Conservation (phyloP, 2,888 invertebrate genomes). For the Desoria tigrina region DNA sequence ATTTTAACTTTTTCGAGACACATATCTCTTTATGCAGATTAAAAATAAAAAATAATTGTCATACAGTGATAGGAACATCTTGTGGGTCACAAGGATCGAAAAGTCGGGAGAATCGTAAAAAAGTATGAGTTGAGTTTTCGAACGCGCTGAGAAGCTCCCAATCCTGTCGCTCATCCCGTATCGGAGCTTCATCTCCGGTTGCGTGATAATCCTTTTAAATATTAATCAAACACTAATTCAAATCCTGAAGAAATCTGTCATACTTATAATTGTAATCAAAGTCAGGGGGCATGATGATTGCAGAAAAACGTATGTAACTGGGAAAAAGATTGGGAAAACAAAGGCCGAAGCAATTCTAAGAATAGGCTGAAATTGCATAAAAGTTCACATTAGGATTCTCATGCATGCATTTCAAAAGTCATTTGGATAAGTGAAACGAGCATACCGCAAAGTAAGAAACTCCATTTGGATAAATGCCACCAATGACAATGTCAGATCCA, state of each 20-base stretch:
- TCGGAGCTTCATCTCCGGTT: slow-evolving; percentile 51
- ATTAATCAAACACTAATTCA: neutral
- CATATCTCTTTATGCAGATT: neutral
- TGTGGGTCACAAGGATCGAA: slow-evolving; percentile 56
- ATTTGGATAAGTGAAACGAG: slow-evolving; percentile 7
- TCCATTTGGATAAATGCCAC: slow-evolving; percentile 46
- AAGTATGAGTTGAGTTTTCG: slow-evolving; percentile 56
- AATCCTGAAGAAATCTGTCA: neutral
- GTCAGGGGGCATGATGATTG: neutral
- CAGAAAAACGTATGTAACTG: neutral
- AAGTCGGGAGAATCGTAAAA: slow-evolving; percentile 54
- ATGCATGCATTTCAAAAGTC: neutral
- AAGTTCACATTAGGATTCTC: neutral
- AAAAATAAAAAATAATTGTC: neutral
- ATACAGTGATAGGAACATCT: slow-evolving; percentile 35
- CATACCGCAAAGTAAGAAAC: slow-evolving; percentile 45
- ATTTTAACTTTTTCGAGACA: neutral
- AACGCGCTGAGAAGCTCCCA: slow-evolving; percentile 53
- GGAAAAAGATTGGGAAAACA: too few species aligned
- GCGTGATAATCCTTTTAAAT: slow-evolving; percentile 54
- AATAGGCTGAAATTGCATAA: too few species aligned
- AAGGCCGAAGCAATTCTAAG: too few species aligned
- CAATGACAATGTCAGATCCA: slow-evolving; percentile 43
- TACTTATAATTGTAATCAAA: too few species aligned
- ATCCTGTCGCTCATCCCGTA: slow-evolving; percentile 54